These are phyloP conservation scores for Mesorhabditis spiculigera DNA, from an alignment of 2,888 invertebrate species.

Conservation along the genomic window DNA sequence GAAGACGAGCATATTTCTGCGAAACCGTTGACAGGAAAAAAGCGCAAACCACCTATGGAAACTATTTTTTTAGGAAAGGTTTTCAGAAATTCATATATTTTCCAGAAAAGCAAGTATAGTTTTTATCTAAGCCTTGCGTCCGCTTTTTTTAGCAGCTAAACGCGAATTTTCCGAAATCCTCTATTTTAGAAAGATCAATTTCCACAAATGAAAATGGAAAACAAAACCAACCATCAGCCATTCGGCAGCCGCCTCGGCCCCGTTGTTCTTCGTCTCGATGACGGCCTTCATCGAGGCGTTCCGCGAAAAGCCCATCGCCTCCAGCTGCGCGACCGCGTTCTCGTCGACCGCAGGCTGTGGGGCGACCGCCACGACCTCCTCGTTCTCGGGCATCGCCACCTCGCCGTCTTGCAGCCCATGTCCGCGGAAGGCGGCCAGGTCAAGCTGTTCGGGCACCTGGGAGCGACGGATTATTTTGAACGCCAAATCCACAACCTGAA, in stretches of 20 bases:
- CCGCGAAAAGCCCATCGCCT: slow-evolving; percentile 44
- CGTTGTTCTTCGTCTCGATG: slow-evolving; percentile 72
- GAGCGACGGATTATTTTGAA: background rate
- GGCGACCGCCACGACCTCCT: slow-evolving; percentile 8
- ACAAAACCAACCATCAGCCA: slow-evolving; percentile 24
- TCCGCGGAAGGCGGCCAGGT: slow-evolving; percentile 75
- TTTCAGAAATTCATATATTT: no score
- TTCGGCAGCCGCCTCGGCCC: slow-evolving; percentile 18
- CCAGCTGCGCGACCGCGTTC: slow-evolving; percentile 16
- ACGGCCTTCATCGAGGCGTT: slow-evolving; percentile 68
- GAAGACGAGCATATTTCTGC: no score
- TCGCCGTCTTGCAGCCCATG: slow-evolving; percentile 70
- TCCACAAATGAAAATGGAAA: background rate
- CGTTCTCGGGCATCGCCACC: slow-evolving; percentile 62
- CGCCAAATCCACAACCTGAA: slow-evolving; percentile 59
- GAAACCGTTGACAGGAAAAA: no score
- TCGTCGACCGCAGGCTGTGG: slow-evolving; percentile 10
- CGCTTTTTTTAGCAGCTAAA: background rate
- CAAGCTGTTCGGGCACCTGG: slow-evolving; percentile 75
- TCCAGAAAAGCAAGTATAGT: no score
- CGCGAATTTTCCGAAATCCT: background rate
- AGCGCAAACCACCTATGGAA: no score
- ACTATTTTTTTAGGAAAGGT: no score
- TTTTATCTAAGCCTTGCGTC: no score
- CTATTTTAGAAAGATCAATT: background rate